Evolutionary conservation across 2,888 invertebrate genomes (phyloP).

Genomic region (Acleris emargana): DNA sequence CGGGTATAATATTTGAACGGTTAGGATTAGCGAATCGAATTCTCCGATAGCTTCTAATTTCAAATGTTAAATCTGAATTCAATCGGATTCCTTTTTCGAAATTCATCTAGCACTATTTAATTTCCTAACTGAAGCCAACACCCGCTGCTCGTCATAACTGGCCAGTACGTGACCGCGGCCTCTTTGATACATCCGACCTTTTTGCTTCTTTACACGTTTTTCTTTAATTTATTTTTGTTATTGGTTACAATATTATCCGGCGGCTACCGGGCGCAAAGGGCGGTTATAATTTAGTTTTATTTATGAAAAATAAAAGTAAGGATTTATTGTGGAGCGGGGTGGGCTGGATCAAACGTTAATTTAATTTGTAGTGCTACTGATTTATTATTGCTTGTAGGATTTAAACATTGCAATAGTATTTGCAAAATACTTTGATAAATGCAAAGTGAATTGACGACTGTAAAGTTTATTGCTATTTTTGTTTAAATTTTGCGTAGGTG

Average conservation of each 20-base stretch:
- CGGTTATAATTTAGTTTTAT: slow-evolving; percentile 80
- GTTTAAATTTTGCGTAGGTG: neutral
- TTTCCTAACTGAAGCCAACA: slow-evolving; percentile 62
- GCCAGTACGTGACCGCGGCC: slow-evolving; percentile 79
- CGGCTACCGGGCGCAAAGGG: slow-evolving; percentile 81
- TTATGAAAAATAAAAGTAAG: slow-evolving; percentile 80
- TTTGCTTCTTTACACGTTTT: slow-evolving; percentile 68
- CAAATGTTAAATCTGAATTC: slow-evolving; percentile 40
- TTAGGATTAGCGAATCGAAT: slow-evolving; percentile 18
- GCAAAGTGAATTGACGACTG: slow-evolving; percentile 42
- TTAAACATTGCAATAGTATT: slow-evolving; percentile 25
- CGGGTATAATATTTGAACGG: neutral
- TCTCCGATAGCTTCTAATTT: slow-evolving; percentile 48
- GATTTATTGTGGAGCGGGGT: slow-evolving; percentile 71
- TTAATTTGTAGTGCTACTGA: slow-evolving; percentile 37
- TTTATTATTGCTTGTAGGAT: slow-evolving; percentile 16
- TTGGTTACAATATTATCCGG: slow-evolving; percentile 79
- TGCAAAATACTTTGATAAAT: neutral
- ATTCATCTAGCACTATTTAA: slow-evolving; percentile 68
- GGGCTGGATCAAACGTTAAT: slow-evolving; percentile 50
- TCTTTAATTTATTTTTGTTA: slow-evolving; percentile 75
- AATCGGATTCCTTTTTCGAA: slow-evolving; percentile 47
- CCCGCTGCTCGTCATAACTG: slow-evolving; percentile 79
- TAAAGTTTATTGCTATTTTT: slow-evolving; percentile 33
- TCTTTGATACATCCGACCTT: slow-evolving; percentile 73